Percentiles rank a stretch among this genome's conserved stretches.
These are phyloP conservation scores for Xerus rutilus DNA, from an alignment of 2,797 vertebrate species.

Conservation along the genomic window DNA sequence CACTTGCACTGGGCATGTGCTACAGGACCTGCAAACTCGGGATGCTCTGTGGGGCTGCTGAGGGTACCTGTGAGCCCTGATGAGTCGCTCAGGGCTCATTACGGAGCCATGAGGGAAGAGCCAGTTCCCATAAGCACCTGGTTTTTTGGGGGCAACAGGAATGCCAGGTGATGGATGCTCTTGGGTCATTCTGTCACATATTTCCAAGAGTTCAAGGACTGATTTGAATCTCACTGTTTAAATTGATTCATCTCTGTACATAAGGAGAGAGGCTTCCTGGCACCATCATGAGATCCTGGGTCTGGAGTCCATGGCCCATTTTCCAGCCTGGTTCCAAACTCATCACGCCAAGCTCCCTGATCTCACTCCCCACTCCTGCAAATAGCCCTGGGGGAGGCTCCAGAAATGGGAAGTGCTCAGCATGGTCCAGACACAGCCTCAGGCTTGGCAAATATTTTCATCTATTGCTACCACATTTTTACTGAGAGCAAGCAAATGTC, in stretches of 20 bases:
- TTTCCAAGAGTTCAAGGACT: not conserved
- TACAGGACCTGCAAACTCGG: not conserved
- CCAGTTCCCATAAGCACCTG: accelerated
- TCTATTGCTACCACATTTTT: not conserved
- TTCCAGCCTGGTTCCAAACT: not conserved
- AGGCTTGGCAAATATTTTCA: not conserved
- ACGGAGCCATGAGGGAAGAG: not conserved
- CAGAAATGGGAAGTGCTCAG: not conserved
- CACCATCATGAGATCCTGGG: too few relatives aligned
- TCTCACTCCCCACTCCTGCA: not conserved
- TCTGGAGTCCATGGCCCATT: not conserved
- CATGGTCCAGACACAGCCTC: not conserved
- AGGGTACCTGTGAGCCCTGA: not conserved
- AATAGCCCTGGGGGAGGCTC: not conserved
- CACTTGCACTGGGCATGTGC: not conserved
- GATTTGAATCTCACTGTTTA: not conserved
- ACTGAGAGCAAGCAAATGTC: not conserved
- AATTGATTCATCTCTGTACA: accelerated
- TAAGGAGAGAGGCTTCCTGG: not conserved
- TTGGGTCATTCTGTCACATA: not conserved
- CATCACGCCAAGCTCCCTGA: not conserved
- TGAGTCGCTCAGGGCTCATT: accelerated
- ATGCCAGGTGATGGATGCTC: not conserved
- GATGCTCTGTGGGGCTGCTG: not conserved
- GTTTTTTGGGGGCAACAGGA: accelerated